Base-by-base conservation (phyloP, 2,113 vertebrate species). In the Hemicordylus capensis region DNA sequence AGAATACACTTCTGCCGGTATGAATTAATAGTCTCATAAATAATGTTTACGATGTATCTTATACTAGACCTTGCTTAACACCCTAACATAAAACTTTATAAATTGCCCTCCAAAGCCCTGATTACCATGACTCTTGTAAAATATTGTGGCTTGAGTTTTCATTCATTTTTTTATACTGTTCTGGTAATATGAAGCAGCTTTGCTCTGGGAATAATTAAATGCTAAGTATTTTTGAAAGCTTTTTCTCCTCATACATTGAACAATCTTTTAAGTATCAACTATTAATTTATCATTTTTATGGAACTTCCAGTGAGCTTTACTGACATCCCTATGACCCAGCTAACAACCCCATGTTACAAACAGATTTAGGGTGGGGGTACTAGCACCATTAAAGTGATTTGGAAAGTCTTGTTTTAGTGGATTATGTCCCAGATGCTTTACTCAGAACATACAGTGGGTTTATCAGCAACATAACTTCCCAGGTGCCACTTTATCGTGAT, bases 1-100 rank as follows among this genome's bases (percentile, higher is more conserved):
- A 2, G 56, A 85, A 85, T 48, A 51, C 31, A 48, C 77, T 72
- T 63, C 76, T 63, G 56, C 76, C 24, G 56, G 72, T 85, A 63
- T 61, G 61, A 89, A 89, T 88, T 92, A 80, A 86, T 89, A 89
- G 87, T 88, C 91, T 93, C 63, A 44, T 92, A 89, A 93, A 91
- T 86, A 81, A 80, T 79, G 19, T 79, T 85, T 20, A 85, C 4
- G 86, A 39, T 88, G 51, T 46, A 90, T 85, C 17, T 51, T 73
- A 88, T 82, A 88, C 75, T 26, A 56, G 87, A 89, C 80, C 91
- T 87, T 46, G 26, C 66, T 84, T 84, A 42, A 54, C 34, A 4
- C 10, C 17, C 64, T 70, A 46, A 39, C n/a, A 70, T 48, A 70
- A 85, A 72, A 48, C 76, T 72, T 70, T 48, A 79, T 85, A 79